A percentile compares a stretch with the other conserved stretches of the same genome.
These are phyloP conservation scores for Cladorhizidae sp. DNA, from an alignment of 37 sponge, comb jelly and placozoan species.

Conservation along the genomic window DNA sequence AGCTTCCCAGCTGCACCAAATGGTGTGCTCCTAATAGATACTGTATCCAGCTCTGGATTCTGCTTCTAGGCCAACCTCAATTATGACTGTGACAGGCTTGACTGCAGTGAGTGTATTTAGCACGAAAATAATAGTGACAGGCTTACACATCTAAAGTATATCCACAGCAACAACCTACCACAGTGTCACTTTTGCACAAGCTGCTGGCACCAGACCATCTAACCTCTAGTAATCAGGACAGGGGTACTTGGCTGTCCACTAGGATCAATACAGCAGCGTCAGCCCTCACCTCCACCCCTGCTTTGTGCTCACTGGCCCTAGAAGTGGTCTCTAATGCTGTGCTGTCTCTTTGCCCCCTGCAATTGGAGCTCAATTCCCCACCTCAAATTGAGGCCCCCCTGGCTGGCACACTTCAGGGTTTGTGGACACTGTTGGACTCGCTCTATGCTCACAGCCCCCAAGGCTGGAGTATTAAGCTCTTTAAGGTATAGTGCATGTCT, in stretches of 20 bases:
- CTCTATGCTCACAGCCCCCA: constrained; percentile 9
- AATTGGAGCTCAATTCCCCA: background rate
- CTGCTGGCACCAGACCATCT: constrained; percentile 30
- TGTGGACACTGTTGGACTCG: constrained; percentile 17
- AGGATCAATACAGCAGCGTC: constrained; percentile 23
- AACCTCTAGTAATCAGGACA: background rate
- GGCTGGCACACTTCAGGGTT: background rate
- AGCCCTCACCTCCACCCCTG: constrained; percentile 26
- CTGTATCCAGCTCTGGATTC: background rate
- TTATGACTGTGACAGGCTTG: constrained; percentile 21
- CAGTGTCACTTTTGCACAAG: constrained; percentile 15
- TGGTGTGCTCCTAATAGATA: too few species aligned
- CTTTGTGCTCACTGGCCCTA: constrained; percentile 42
- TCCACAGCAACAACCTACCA: constrained; percentile 11
- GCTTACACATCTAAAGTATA: background rate
- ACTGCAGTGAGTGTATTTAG: constrained; percentile 6
- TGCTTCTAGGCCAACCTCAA: background rate
- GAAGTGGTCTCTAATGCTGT: constrained; percentile 35
- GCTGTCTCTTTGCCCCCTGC: background rate
- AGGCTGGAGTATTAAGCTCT: constrained; percentile 28
- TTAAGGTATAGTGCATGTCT: constrained; percentile 17
- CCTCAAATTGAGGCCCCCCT: background rate
- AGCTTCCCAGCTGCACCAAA: too few species aligned
- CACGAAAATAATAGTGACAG: background rate
- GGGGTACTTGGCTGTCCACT: constrained; percentile 8